phyloP scores from a whole-genome alignment of 2,113 vertebrate species.

The Psittacara wagleri region DNA sequence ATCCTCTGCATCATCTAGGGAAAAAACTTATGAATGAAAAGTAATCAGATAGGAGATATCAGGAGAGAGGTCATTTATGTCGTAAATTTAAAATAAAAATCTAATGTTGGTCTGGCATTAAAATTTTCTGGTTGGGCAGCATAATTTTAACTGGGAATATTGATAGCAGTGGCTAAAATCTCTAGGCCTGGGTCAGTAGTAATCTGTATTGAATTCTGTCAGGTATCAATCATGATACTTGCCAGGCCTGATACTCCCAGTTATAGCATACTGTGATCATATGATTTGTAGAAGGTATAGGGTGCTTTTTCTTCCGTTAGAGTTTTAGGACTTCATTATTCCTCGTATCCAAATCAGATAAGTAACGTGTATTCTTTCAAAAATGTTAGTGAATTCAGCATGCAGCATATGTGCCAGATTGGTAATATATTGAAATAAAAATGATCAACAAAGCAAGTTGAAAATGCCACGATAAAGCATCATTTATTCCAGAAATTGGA shows the following conservation, averaged over 20 bases:
- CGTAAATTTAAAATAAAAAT: slow-evolving; percentile 19
- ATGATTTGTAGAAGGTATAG: slow-evolving; percentile 20
- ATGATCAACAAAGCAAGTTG: slow-evolving; percentile 12
- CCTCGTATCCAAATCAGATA: slow-evolving; percentile 56
- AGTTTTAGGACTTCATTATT: slow-evolving; percentile 63
- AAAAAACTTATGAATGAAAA: slow-evolving; percentile 1
- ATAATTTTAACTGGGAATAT: slow-evolving; percentile 74
- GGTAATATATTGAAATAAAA: not conserved
- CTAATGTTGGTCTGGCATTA: slow-evolving; percentile 82
- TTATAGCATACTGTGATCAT: not conserved
- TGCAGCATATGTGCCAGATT: slow-evolving; percentile 27
- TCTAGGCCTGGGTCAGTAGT: slow-evolving; percentile 61
- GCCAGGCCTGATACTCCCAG: slow-evolving; percentile 51
- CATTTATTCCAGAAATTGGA: slow-evolving; percentile 65
- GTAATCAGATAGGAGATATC: slow-evolving; percentile 17
- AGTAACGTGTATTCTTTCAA: slow-evolving; percentile 9
- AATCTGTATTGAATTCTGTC: slow-evolving; percentile 62
- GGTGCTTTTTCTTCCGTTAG: not conserved
- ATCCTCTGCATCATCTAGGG: not conserved
- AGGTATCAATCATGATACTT: slow-evolving; percentile 68
- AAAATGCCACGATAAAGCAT: slow-evolving; percentile 35
- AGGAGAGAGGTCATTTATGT: not conserved
- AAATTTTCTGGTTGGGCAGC: slow-evolving; percentile 85
- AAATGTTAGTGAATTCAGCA: slow-evolving; percentile 44
- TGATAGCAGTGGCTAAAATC: slow-evolving; percentile 66